A percentile compares a stretch with the other conserved stretches of the same genome.
Evolutionary conservation across 2,113 vertebrate species (phyloP).

Genomic region (Azemiops feae): DNA sequence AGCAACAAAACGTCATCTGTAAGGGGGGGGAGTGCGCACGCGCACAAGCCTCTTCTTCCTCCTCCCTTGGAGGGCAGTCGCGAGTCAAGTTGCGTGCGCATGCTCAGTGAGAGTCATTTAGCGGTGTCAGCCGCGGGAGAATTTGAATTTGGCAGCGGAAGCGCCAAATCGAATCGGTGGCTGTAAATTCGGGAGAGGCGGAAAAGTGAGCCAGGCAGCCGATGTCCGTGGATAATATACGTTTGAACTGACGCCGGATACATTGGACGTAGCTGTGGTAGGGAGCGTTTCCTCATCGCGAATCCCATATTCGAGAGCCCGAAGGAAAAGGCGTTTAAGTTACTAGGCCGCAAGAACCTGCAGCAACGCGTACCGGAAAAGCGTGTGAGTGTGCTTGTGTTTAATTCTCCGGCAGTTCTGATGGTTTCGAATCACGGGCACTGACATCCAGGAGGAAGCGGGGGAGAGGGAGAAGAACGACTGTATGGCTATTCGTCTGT

Average conservation of each 20-base stretch:
- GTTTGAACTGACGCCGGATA: background rate
- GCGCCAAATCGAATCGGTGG: background rate
- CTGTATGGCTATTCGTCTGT: too few relatives aligned
- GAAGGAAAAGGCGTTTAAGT: background rate
- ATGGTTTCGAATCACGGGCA: background rate
- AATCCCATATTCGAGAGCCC: background rate
- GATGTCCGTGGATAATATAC: too few relatives aligned
- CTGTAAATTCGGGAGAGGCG: background rate
- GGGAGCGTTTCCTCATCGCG: background rate
- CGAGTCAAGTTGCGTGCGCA: background rate
- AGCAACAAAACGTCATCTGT: background rate
- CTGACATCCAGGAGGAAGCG: background rate
- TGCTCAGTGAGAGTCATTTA: background rate
- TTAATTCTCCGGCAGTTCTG: background rate
- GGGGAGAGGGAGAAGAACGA: background rate
- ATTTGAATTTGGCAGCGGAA: constrained; percentile 61
- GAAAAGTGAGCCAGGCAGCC: background rate
- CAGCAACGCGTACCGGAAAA: background rate
- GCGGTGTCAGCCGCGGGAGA: constrained; percentile 45
- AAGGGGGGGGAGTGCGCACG: background rate
- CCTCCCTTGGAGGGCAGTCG: too few relatives aligned
- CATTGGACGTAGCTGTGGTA: background rate
- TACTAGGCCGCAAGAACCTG: background rate
- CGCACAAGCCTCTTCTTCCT: background rate
- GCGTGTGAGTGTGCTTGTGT: background rate